phyloP scores from a whole-genome alignment of 1,140 invertebrate species.

The Patella vulgata region DNA sequence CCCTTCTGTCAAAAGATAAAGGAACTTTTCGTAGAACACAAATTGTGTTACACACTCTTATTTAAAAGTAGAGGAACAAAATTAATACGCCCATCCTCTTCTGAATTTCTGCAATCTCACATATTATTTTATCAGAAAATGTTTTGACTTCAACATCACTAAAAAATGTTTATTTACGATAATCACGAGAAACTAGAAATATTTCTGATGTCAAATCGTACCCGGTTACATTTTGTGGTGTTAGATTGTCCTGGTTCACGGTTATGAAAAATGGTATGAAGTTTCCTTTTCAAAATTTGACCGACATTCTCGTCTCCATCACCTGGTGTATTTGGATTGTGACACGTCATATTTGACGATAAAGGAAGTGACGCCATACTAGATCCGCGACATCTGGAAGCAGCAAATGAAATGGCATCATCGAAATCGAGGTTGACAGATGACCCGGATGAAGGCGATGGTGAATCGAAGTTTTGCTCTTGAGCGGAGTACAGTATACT shows the following conservation, averaged over 20 bases:
- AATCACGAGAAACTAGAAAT: slow-evolving; percentile 19
- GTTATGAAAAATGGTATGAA: slow-evolving; percentile 7
- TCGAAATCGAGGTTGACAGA: slow-evolving; percentile 22
- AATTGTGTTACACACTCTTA: too few relatives aligned
- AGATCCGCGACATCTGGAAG: not conserved
- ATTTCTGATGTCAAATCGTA: slow-evolving; percentile 24
- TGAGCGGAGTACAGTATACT: not conserved
- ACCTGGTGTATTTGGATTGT: not conserved
- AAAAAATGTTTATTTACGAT: too few relatives aligned
- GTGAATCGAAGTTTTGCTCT: slow-evolving; percentile 5
- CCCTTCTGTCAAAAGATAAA: too few relatives aligned
- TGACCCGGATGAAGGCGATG: slow-evolving; percentile 1
- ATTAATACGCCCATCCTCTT: too few relatives aligned
- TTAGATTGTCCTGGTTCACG: slow-evolving; percentile 1
- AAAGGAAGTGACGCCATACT: slow-evolving; percentile 17
- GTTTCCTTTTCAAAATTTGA: not conserved
- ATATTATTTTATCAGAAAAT: too few relatives aligned
- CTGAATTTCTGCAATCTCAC: too few relatives aligned
- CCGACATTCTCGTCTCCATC: not conserved
- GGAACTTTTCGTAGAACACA: too few relatives aligned
- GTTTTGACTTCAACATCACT: too few relatives aligned
- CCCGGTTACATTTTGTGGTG: slow-evolving; percentile 5
- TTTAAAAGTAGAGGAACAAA: too few relatives aligned
- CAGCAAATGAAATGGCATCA: slow-evolving; percentile 19
- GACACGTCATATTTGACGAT: slow-evolving; percentile 4